Evolutionary conservation across 1,140 invertebrate genomes (phyloP), one percentile per base, ranked within the genome.

Genomic region (Papilio helenus): DNA sequence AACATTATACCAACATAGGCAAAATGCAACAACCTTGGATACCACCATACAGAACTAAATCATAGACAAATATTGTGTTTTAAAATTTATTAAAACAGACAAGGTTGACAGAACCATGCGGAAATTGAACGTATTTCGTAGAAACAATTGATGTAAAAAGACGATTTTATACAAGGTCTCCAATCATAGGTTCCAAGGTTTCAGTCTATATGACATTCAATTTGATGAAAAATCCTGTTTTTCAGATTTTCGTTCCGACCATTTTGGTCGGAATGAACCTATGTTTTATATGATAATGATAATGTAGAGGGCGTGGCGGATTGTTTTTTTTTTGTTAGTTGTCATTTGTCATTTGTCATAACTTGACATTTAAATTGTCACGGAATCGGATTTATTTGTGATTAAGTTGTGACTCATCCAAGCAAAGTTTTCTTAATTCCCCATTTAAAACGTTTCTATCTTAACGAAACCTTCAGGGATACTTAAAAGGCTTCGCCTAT

Each of bases 1-100:
- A 81, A 79, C 81, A 80, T 65, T 39, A 12, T 81, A 84, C 89
- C 88, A 89, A 89, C 87, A 80, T 55, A 20, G 14, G 18, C 51
- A 20, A 55, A n/a, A n/a, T 0, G 44, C 12, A 46, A 46, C 2
- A 46, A 55, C 18, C 18, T 55, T 5, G 2, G 5, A 5, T 26
- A 61, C 23, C 58, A 61, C 34, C 26, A 68, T 26, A 68, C 58
- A 29, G 14, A 65, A 26, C 23, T 3, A 65, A 26, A 79, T 68
- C 72, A 76, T 26, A 80, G 79, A 39, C 23, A 72, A 71, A 73
- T 16, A 55, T 46, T 79, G 20, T 20, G 9, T 65, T 65, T 65
- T 65, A 65, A 65, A 29, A 23, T 10, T 2, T 16, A 29, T 16
- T 65, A 34, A 29, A 65, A 61, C 23, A 26, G 61, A 29, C 14